Base-by-base conservation (phyloP, 1,140 invertebrate species). In the Drosophila pandora region DNA sequence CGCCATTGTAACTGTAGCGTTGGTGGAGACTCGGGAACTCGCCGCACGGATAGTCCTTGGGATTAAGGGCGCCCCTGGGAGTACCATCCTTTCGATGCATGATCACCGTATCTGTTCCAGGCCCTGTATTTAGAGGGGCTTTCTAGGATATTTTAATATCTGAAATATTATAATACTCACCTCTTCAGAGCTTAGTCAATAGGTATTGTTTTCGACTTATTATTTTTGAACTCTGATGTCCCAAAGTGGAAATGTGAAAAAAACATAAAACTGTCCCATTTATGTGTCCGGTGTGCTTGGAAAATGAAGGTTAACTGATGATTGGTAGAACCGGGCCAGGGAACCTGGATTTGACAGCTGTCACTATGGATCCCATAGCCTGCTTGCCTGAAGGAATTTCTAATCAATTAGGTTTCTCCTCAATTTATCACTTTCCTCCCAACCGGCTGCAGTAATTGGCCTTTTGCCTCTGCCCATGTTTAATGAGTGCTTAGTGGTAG, bases 401-500 rank as follows among this genome's bases (percentile, higher is more conserved):
- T 64, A 52, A 64, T 67, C 63, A 39, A 64, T 67, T 52, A 34
- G 30, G n/a, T 28, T 32, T 67, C 30, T 45, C 60, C 59, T 25
- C 63, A 45, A 67, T 70, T 69, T 70, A 70, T 70, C 67, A 70
- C 52, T 48, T 57, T 50, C 67, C 64, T 57, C 23, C 37, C 8
- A 28, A 52, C 45, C 37, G 53, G 41, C 32, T 22, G 43, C 59
- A 22, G 68, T 82, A 82, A 82, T 82, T 82, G 62, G 25, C 64
- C 49, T 70, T 37, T 41, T 34, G 28, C 70, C 39, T 23, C 9
- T 47, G 43, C 7, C 43, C 43, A 47, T 75, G 71, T 77, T 85
- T 84, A 85, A 84, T 85, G 77, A 63, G 45, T 59, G 60, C 63
- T 79, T 54, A 70, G 74, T 56, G 13, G 41, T 43, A 63, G 77